Conservation (phyloP, 1,140 invertebrate species). For the Lerema accius region DNA sequence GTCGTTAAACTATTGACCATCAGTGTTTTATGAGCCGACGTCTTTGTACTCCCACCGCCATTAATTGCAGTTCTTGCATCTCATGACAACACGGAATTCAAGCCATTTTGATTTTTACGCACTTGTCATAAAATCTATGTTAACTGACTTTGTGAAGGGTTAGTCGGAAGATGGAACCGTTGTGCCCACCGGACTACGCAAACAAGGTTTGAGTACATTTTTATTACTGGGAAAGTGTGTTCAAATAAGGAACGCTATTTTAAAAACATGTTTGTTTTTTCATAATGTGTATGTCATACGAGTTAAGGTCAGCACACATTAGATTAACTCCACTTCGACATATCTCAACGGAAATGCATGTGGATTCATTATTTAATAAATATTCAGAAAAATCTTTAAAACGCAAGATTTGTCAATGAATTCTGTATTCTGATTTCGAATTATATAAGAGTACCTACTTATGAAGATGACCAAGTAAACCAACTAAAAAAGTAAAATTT, state of each 20-base stretch:
- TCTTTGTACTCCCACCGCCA: constrained; percentile 28
- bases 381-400: too few species aligned
- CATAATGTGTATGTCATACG: background rate
- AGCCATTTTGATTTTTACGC: background rate
- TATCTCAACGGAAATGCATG: too few species aligned
- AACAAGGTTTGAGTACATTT: constrained; percentile 5
- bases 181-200: background rate
- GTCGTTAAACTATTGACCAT: constrained; percentile 40
- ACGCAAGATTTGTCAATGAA: too few species aligned
- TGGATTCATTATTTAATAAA: too few species aligned
- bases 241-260: background rate
- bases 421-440: too few species aligned
- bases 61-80: background rate
- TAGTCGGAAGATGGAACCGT: background rate
- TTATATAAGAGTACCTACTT: too few species aligned
- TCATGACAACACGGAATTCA: background rate
- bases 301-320: too few species aligned
- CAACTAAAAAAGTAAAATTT: too few species aligned
- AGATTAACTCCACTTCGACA: too few species aligned
- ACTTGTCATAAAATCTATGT: background rate
- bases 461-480: too few species aligned
- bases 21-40: constrained; percentile 25
- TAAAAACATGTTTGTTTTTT: background rate
- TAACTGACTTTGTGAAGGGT: background rate
- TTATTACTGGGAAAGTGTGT: background rate